A percentile compares a stretch with the other conserved stretches of the same genome.
phyloP scores from a whole-genome alignment of 2,797 vertebrate genomes.

The Selene dorsalis region DNA sequence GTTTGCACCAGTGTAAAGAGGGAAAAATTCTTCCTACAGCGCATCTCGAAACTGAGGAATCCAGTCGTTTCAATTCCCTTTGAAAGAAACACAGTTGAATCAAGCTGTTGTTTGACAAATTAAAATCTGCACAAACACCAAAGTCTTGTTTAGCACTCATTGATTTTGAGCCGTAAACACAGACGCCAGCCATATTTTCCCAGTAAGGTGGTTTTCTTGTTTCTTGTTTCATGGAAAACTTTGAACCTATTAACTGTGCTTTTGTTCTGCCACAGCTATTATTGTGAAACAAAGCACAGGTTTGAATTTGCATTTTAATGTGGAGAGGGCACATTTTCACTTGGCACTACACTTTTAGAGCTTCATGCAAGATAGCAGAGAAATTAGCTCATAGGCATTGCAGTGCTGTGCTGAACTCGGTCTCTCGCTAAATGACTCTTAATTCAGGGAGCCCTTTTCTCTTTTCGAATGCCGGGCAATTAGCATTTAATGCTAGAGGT shows the following conservation, averaged over 20 bases:
- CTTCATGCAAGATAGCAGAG: conserved; percentile 52
- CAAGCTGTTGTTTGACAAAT: conserved; percentile 74
- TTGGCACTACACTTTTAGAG: conserved; percentile 35
- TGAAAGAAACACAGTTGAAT: conserved; percentile 67
- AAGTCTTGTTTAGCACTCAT: conserved; percentile 71
- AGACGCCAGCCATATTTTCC: conserved; percentile 65
- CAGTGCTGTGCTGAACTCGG: conserved; percentile 63
- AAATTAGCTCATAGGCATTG: conserved; percentile 71
- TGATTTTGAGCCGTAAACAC: conserved; percentile 61
- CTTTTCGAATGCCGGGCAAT: conserved; percentile 69
- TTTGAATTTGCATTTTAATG: conserved; percentile 72
- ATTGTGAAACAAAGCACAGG: conserved; percentile 47
- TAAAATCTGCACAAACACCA: conserved; percentile 74
- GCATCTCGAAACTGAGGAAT: conserved; percentile 50
- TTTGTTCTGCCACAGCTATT: conserved; percentile 62
- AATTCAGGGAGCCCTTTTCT: conserved; percentile 77
- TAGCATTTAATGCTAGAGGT: conserved; percentile 77
- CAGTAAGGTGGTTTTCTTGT: conserved; percentile 61
- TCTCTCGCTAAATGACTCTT: conserved; percentile 79
- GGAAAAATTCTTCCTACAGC: conserved; percentile 45
- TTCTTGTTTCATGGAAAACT: conserved; percentile 58
- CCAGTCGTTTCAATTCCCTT: conserved; percentile 67
- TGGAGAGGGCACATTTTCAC: conserved; percentile 46
- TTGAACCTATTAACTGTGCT: conserved; percentile 63
- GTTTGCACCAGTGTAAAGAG: conserved; percentile 56